phyloP scores from a whole-genome alignment of 2,888 invertebrate genomes.

The Drosophila nigricruria region DNA sequence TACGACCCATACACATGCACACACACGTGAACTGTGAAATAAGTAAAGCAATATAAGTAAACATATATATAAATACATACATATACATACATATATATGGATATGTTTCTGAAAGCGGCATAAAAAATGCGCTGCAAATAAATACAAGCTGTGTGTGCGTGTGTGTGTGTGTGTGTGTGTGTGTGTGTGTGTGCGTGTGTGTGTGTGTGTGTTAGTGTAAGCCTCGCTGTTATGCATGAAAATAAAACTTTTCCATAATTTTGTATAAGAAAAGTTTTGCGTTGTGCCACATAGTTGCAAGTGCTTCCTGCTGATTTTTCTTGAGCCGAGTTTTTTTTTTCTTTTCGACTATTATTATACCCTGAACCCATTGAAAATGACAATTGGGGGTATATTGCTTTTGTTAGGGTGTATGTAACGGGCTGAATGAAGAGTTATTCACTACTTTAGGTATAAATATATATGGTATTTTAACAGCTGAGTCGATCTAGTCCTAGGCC shows the following conservation, averaged over 20 bases:
- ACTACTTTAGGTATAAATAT: not conserved
- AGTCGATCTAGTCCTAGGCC: not conserved
- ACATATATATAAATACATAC: slow-evolving; percentile 20
- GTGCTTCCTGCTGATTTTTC: slow-evolving; percentile 74
- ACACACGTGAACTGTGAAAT: slow-evolving; percentile 42
- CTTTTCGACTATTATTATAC: slow-evolving; percentile 11
- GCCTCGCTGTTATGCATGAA: slow-evolving; percentile 71
- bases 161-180: slow-evolving; percentile 1
- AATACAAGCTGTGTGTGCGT: slow-evolving; percentile 48
- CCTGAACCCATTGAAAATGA: not conserved
- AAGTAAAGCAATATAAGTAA: slow-evolving; percentile 73
- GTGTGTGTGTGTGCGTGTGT: slow-evolving; percentile 16
- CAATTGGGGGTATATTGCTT: not conserved
- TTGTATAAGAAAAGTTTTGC: slow-evolving; percentile 79
- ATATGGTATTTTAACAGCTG: not conserved
- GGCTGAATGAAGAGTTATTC: not conserved
- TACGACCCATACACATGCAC: slow-evolving; percentile 28
- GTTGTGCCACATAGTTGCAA: slow-evolving; percentile 77
- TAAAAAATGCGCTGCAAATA: slow-evolving; percentile 59
- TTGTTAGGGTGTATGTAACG: not conserved
- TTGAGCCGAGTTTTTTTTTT: slow-evolving; percentile 44
- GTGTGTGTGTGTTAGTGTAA: slow-evolving; percentile 38
- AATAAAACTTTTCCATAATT: slow-evolving; percentile 79
- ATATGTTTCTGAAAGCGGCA: slow-evolving; percentile 41
- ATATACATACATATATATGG: not conserved